These are phyloP conservation scores for Hemithea aestivaria DNA, from an alignment of 2,888 invertebrate genomes.

Conservation along the genomic window DNA sequence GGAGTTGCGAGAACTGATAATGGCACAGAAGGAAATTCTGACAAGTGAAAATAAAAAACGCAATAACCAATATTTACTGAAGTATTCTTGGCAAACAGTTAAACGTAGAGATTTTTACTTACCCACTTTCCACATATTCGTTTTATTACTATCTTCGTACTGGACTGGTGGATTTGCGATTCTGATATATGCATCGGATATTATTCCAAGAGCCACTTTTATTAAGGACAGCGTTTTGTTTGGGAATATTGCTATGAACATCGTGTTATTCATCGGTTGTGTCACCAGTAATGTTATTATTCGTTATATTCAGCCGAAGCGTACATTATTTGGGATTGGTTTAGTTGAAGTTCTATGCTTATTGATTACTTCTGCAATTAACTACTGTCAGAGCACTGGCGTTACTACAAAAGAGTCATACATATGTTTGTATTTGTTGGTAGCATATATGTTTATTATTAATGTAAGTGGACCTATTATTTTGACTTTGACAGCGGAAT, in stretches of 20 bases:
- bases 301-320: constrained; percentile 9
- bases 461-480: constrained; percentile 14
- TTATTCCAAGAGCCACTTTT: constrained; percentile 11
- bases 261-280: background rate
- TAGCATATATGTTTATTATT: constrained; percentile 10
- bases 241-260: background rate
- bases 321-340: constrained; percentile 8
- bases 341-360: constrained; percentile 5
- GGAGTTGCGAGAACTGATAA: constrained; percentile 20
- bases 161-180: constrained; percentile 14
- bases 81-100: constrained; percentile 5
- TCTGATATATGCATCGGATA: constrained; percentile 17
- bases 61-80: background rate
- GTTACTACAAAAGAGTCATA: constrained; percentile 12
- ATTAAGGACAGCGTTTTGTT: background rate
- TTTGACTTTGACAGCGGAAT: constrained; percentile 13
- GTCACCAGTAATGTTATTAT: constrained; percentile 1
- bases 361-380: constrained; percentile 5
- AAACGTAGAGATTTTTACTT: constrained; percentile 15
- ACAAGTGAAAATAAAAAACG: background rate
- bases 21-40: constrained; percentile 4
- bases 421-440: constrained; percentile 10
- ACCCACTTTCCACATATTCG: constrained; percentile 14
- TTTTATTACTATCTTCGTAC: constrained; percentile 13
- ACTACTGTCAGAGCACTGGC: constrained; percentile 14